A percentile compares a stretch with the other conserved stretches of the same genome.
Conservation (phyloP, 2,797 vertebrate species). For the Zalophus californianus region DNA sequence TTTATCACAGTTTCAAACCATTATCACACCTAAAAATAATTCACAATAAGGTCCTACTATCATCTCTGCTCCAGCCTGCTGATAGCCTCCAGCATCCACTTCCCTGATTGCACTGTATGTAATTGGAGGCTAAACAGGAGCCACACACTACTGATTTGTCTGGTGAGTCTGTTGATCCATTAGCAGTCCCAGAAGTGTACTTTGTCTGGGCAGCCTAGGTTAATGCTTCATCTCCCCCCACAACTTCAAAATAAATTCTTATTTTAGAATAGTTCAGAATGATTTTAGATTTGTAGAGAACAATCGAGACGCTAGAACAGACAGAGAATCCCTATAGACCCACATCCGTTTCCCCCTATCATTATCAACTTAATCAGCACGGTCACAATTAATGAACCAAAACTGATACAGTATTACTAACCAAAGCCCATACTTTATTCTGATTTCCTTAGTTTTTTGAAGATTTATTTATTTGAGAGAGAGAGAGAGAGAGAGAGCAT, state of each 20-base stretch:
- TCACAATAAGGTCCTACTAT: too few relatives aligned
- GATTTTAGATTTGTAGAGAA: background rate
- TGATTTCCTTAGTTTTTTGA: background rate
- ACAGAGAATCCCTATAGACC: background rate
- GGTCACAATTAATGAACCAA: background rate
- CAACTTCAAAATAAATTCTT: background rate
- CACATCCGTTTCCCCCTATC: fast-evolving
- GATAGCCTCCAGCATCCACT: fast-evolving
- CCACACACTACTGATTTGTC: fast-evolving
- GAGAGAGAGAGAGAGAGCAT: background rate
- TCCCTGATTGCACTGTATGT: fast-evolving
- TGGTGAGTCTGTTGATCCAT: background rate
- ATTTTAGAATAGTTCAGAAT: background rate
- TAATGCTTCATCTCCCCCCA: background rate
- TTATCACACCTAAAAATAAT: background rate
- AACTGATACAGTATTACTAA: fast-evolving
- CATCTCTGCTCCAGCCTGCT: background rate
- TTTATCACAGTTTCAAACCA: background rate
- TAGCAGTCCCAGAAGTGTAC: background rate
- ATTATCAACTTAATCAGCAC: background rate
- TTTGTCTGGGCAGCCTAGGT: background rate
- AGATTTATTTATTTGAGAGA: background rate
- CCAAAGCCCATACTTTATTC: background rate
- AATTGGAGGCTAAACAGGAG: fast-evolving
- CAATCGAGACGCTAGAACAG: background rate